Base-by-base conservation (phyloP, 2,797 vertebrate genomes). In the Sebastes steindachneri region DNA sequence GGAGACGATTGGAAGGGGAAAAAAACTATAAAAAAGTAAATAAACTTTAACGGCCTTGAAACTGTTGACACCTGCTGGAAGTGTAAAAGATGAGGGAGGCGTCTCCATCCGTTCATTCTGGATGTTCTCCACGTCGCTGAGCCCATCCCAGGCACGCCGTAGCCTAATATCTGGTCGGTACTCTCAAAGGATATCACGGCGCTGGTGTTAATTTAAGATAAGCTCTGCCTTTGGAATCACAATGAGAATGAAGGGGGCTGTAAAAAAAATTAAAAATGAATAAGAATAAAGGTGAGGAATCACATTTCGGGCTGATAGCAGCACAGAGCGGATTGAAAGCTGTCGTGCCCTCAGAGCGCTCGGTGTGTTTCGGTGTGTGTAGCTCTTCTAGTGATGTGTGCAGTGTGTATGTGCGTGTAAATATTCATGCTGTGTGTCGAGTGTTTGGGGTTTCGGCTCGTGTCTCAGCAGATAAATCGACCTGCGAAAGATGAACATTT, bases 201-300 rank as follows among this genome's bases (percentile, higher is more conserved):
- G 77, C 87, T 77, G 76, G 76, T 89, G 91, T 79, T 92, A 80
- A 90, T 90, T 91, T 89, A 84, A 91, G 86, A 88, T 86, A 84
- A 93, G 87, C 85, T 90, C 83, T 80, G 86, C 82, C 83, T 89
- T 72, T 80, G 80, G 89, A 91, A 89, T 91, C 82, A 80, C 89
- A 91, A 93, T 89, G 88, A 91, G 88, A 80, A 86, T 6, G 78
- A 86, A 77, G 86, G 85, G 83, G 75, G 88, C 65, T 78, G 88
- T 86, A 87, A 87, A 88, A 86, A 78, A 73, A 84, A 83, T 84
- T 73, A 80, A 88, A 87, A 85, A 69, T 75, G 79, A 87, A 84
- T 68, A 57, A 85, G 85, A 89, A 90, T 80, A 84, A 89, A 90
- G 88, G 86, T 88, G 89, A 90, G 84, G 87, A 93, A 77, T 88